Conservation (phyloP, 1,140 invertebrate species). For the Halictus rubicundus region DNA sequence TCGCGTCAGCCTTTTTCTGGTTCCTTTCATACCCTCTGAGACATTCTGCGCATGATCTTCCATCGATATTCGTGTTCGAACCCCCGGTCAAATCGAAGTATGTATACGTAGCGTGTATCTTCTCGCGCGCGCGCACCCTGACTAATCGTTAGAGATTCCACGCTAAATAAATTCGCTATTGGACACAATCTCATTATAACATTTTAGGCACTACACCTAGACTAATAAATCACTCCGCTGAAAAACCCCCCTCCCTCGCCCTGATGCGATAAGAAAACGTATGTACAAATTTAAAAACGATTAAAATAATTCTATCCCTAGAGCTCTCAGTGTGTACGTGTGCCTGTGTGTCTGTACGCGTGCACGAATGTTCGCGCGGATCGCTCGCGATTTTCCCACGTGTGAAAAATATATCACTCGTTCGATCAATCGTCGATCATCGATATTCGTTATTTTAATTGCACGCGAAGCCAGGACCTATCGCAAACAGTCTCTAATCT, state of each 20-base stretch:
- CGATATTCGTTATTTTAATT: neutral
- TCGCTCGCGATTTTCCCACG: too few relatives aligned
- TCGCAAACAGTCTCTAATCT: neutral
- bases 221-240: constrained; percentile 65
- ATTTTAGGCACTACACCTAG: constrained; percentile 74
- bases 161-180: constrained; percentile 58
- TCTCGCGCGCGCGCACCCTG: constrained; percentile 7
- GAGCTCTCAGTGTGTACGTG: constrained; percentile 7
- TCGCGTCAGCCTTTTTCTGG: neutral
- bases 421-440: too few relatives aligned
- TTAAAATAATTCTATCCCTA: constrained; percentile 54
- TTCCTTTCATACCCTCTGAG: neutral
- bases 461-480: constrained; percentile 8
- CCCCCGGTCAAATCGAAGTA: neutral
- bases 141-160: constrained; percentile 44
- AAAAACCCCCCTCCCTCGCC: constrained; percentile 28
- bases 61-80: too few relatives aligned
- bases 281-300: constrained; percentile 65
- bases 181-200: constrained; percentile 60
- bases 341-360: neutral
- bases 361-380: too few relatives aligned
- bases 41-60: neutral
- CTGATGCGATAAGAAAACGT: constrained; percentile 65
- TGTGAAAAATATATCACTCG: too few relatives aligned
- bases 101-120: neutral